Percentiles rank a stretch among this genome's conserved stretches.
These are phyloP conservation scores for Drosophila ohnishii DNA, from an alignment of 1,140 invertebrate species.

Conservation along the genomic window DNA sequence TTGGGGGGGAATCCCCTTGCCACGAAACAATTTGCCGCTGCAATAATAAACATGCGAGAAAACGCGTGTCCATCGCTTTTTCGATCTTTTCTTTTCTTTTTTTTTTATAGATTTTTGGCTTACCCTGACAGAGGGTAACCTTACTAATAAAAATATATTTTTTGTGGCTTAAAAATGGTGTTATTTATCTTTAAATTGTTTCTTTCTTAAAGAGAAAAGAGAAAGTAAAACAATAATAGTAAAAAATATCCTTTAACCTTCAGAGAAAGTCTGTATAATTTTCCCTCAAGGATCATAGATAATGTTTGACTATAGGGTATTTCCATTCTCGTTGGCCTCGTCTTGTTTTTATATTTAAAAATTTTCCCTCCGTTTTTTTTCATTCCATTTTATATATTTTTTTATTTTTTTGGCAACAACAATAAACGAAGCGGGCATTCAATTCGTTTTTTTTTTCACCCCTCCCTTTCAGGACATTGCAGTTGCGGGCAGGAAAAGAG, in stretches of 20 bases:
- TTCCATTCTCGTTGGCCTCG: background rate
- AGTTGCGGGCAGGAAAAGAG: slow-evolving; percentile 23
- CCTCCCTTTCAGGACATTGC: slow-evolving; percentile 12
- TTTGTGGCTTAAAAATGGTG: background rate
- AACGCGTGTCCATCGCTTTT: slow-evolving; percentile 57
- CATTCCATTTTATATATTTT: background rate
- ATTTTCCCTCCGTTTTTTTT: slow-evolving; percentile 7
- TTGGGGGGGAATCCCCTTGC: background rate
- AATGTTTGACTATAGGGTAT: background rate
- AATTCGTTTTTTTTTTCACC: background rate
- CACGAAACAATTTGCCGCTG: slow-evolving; percentile 27
- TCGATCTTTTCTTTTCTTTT: background rate
- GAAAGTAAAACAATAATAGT: background rate
- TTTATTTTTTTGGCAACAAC: slow-evolving; percentile 23
- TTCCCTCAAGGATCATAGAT: too few species aligned
- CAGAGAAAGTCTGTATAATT: too few species aligned
- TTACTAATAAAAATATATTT: background rate
- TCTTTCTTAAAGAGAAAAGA: too few species aligned
- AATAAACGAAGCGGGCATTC: slow-evolving; percentile 25
- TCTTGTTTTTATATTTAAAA: slow-evolving; percentile 10
- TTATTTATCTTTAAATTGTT: too few species aligned
- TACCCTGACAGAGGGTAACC: background rate
- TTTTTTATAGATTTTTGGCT: background rate
- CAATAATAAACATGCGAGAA: slow-evolving; percentile 73
- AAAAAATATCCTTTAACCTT: background rate